Base-by-base conservation (phyloP, 2,113 vertebrate genomes). In the Thomomys bottae region DNA sequence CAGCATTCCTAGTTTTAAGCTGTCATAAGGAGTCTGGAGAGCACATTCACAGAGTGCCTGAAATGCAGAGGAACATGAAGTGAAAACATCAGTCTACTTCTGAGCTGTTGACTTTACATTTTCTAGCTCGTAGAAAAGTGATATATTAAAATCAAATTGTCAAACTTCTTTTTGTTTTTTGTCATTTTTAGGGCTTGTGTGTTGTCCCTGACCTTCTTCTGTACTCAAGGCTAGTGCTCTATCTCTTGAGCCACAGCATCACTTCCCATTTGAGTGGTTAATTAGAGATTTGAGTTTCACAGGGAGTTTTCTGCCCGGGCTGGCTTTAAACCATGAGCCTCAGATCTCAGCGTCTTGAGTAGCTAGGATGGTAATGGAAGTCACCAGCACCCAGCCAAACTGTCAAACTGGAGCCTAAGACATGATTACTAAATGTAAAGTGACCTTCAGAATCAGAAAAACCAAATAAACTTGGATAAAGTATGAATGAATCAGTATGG, bases 21-120 rank as follows among this genome's bases (percentile, higher is more conserved):
- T 99, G 97, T 98, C 98, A 49, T 99, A 99, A 6, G 99, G 99
- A 90, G 98, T 99, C 38, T 97, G 98, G 93, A 99, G 97, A 64
- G 99, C 99, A 96, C 99, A 99, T 93, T 99, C 99, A 95, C 99
- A 99, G 66, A 99, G 98, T 4, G 97, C 98, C 99, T 99, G 94
- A 42, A 96, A 91, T 68, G 26, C 30, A 95, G 20, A 57, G 90
- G 21, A 83, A 81, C n/a, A 38, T 61, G 20, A 85, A 95, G 38
- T 26, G 49, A 57, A 89, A 83, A 67, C 54, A 54, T 8, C 26
- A 21, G 18, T 6, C 75, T 3, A 84, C 30, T 76, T 88, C 36
- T 59, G 87, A 90, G 90, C 0, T 82, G 1, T 77, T 20, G 49
- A 85, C 5, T 32, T 73, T 32, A 63, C 49, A 34, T 88, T 30